Conservation (phyloP, 2,113 vertebrate species). For the Takifugu bimaculatus region DNA sequence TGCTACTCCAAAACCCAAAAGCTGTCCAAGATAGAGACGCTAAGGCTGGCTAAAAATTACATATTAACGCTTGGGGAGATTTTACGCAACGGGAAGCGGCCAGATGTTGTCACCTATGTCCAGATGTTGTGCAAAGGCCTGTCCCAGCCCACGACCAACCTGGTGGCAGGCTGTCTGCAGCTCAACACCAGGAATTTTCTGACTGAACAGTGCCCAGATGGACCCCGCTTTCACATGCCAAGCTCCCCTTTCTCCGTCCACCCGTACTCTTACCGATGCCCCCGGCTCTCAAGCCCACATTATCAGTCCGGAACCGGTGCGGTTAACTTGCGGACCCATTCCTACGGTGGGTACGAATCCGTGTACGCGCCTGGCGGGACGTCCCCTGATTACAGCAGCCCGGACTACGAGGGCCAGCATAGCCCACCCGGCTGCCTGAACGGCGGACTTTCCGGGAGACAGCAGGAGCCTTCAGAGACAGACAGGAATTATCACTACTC, state of each 20-base stretch:
- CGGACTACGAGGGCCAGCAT: conserved; percentile 90
- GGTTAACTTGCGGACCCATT: conserved; percentile 83
- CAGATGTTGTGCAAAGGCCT: conserved; percentile 95
- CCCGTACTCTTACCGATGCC: conserved; percentile 88
- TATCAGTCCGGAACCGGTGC: conserved; percentile 82
- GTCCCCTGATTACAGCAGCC: conserved; percentile 93
- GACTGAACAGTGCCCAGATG: conserved; percentile 87
- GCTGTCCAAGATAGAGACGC: conserved; percentile 97
- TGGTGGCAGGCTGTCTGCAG: conserved; percentile 92
- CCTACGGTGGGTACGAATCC: conserved; percentile 86
- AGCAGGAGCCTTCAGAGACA: conserved; percentile 84
- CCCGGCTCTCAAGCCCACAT: conserved; percentile 86
- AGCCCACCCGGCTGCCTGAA: conserved; percentile 92
- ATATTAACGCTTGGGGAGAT: conserved; percentile 97
- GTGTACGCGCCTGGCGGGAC: conserved; percentile 82
- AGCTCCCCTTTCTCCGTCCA: conserved; percentile 89
- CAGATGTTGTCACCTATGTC: conserved; percentile 93
- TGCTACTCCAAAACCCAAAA: conserved; percentile 98
- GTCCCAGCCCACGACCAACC: conserved; percentile 92
- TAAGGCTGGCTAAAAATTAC: conserved; percentile 95
- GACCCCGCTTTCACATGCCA: conserved; percentile 84
- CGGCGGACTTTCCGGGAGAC: conserved; percentile 87
- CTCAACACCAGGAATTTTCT: conserved; percentile 97
- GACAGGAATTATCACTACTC: conserved; percentile 97
- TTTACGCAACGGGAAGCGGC: conserved; percentile 91